phyloP scores from a whole-genome alignment of 2,888 invertebrate genomes.

The Aphodius sticticus region DNA sequence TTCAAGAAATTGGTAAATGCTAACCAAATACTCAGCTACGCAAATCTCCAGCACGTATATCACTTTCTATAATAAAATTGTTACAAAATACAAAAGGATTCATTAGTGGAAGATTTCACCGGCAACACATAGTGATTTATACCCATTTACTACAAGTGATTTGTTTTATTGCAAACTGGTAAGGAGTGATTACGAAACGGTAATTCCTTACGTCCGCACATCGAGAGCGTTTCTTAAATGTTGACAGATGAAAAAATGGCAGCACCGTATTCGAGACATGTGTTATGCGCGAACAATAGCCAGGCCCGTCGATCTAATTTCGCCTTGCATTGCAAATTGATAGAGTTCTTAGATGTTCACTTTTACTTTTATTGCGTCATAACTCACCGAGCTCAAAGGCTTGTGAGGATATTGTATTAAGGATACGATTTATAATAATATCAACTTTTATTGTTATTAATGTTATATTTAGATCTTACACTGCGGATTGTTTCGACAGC shows the following conservation, averaged over 20 bases:
- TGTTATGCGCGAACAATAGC: neutral
- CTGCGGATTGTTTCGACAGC: no score
- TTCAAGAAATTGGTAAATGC: no score
- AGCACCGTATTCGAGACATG: neutral
- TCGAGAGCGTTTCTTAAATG: neutral
- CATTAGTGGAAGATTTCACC: neutral
- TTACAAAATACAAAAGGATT: neutral
- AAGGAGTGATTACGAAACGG: neutral
- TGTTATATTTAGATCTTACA: neutral
- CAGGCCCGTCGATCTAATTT: neutral
- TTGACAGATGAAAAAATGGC: constrained; percentile 4
- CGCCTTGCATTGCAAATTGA: neutral
- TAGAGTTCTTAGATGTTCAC: neutral
- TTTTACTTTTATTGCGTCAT: neutral
- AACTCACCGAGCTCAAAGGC: neutral
- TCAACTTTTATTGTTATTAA: neutral
- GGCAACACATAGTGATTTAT: neutral
- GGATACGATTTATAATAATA: neutral
- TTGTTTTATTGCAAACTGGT: neutral
- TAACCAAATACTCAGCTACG: no score
- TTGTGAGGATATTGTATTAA: neutral
- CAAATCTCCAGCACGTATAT: no score
- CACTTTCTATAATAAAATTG: no score
- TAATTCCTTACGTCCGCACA: neutral
- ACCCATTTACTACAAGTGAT: neutral